Evolutionary conservation across 2,888 invertebrate genomes (phyloP).

Genomic region (Lithodes maja): DNA sequence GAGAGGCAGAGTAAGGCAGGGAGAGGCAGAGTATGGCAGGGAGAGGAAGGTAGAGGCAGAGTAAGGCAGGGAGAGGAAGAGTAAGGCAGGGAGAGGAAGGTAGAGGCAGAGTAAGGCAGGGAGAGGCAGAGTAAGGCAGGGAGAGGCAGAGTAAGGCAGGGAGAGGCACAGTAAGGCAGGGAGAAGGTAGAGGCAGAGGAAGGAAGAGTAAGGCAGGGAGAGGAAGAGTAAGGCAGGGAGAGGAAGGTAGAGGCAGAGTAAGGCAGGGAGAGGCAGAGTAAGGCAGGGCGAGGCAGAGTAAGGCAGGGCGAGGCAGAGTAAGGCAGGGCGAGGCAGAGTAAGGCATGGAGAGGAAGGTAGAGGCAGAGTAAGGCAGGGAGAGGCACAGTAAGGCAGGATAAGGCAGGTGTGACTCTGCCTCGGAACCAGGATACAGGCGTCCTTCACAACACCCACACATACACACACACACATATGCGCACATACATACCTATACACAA

Average conservation of each 20-base stretch:
- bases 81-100: background rate
- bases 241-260: background rate
- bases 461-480: background rate
- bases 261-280: too few relatives aligned
- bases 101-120: background rate
- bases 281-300: too few relatives aligned
- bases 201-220: too few relatives aligned
- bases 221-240: background rate
- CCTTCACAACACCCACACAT: background rate
- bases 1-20: background rate
- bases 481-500: background rate
- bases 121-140: background rate
- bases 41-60: background rate
- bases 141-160: background rate
- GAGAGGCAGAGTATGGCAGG: background rate
- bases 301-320: too few relatives aligned
- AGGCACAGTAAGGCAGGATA: background rate
- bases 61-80: background rate
- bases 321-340: too few relatives aligned
- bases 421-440: background rate
- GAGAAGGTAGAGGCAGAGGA: too few relatives aligned
- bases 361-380: too few relatives aligned
- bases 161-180: too few relatives aligned
- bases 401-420: slow-evolving; percentile 1
- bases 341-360: too few relatives aligned